phyloP scores from a whole-genome alignment of 2,797 vertebrate genomes.

The Rachycentron canadum region DNA sequence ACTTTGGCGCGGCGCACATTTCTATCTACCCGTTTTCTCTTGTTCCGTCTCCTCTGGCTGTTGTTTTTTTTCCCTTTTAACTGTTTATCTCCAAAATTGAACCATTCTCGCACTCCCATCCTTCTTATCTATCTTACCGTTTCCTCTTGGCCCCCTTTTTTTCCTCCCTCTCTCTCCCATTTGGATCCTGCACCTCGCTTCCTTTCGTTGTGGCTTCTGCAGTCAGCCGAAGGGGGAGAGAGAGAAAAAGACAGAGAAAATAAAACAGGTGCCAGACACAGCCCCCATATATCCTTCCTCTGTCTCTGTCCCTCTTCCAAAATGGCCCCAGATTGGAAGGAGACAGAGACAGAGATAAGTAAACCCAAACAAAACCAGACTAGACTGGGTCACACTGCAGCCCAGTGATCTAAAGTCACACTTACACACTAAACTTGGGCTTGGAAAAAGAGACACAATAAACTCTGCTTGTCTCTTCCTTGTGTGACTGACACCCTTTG shows the following conservation, averaged over 20 bases:
- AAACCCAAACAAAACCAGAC: constrained; percentile 34
- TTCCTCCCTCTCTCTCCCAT: constrained; percentile 27
- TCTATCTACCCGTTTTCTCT: constrained; percentile 29
- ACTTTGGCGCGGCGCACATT: constrained; percentile 45
- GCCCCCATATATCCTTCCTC: constrained; percentile 35
- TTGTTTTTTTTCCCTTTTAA: constrained; percentile 20
- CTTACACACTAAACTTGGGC: background rate
- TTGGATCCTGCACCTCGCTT: constrained; percentile 44
- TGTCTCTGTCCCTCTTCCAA: constrained; percentile 23
- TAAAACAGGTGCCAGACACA: constrained; percentile 54
- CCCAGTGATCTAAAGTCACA: constrained; percentile 9
- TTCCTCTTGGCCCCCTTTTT: constrained; percentile 33
- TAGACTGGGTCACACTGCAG: background rate
- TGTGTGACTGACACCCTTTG: constrained; percentile 55
- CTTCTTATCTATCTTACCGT: constrained; percentile 30
- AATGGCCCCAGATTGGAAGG: constrained; percentile 26
- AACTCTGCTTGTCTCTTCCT: constrained; percentile 34
- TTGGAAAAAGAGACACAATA: constrained; percentile 7
- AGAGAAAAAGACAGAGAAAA: constrained; percentile 35
- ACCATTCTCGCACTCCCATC: constrained; percentile 11
- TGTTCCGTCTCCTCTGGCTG: constrained; percentile 9
- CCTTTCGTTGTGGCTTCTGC: constrained; percentile 39
- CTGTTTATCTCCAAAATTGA: constrained; percentile 36
- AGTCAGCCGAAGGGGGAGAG: constrained; percentile 15
- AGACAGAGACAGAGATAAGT: constrained; percentile 36